Percentiles rank a stretch among this genome's conserved stretches.
Evolutionary conservation across 2,113 vertebrate genomes (phyloP).

Genomic region (Poeciliopsis occidentalis): DNA sequence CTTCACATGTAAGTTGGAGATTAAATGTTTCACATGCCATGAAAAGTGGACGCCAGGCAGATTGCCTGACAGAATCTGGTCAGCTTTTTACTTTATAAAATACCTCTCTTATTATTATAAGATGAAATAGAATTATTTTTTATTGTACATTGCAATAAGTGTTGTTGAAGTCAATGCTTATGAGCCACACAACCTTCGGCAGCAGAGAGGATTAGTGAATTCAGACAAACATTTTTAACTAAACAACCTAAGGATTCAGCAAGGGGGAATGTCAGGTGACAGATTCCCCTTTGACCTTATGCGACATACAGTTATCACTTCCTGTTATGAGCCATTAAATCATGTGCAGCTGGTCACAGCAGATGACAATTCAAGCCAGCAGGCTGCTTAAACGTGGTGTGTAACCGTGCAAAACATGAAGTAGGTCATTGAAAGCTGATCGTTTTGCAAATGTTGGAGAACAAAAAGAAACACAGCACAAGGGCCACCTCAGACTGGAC

Average conservation of each 20-base stretch:
- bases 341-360: too few relatives aligned
- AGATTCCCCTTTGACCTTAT: background rate
- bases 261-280: background rate
- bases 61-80: too few relatives aligned
- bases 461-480: background rate
- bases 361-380: background rate
- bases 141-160: background rate
- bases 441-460: background rate
- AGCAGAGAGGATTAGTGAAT: background rate
- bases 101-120: too few relatives aligned
- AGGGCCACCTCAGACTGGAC: background rate
- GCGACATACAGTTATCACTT: background rate
- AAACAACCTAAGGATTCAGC: background rate
- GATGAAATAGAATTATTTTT: background rate
- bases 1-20: too few relatives aligned
- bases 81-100: too few relatives aligned
- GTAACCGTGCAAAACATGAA: background rate
- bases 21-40: too few relatives aligned
- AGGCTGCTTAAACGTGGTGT: too few relatives aligned
- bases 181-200: background rate
- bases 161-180: background rate
- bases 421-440: conserved; percentile 2
- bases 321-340: background rate
- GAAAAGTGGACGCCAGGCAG: too few relatives aligned
- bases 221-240: background rate